These are phyloP conservation scores for Terrapene triunguis DNA, from an alignment of 2,113 vertebrate genomes.

Conservation along the genomic window DNA sequence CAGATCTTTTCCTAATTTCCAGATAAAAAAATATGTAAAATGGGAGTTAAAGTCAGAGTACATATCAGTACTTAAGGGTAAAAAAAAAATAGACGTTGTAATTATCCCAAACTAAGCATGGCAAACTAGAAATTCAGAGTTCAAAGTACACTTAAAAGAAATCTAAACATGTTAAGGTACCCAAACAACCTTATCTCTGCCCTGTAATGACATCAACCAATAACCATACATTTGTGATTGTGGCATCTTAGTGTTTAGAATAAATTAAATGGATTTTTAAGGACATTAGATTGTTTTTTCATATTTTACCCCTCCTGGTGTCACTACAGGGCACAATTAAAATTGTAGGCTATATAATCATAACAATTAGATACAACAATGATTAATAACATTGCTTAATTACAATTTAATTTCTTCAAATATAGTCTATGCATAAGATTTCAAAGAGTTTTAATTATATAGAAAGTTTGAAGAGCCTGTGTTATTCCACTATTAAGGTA, in stretches of 20 bases:
- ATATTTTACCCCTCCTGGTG: neutral
- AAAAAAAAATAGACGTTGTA: neutral
- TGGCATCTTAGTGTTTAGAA: neutral
- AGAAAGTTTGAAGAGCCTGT: neutral
- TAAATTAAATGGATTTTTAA: neutral
- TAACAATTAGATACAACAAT: neutral
- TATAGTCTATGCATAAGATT: neutral
- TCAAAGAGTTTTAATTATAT: neutral
- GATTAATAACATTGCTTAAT: neutral
- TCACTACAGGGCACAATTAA: neutral
- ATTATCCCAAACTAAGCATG: neutral
- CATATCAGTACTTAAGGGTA: neutral
- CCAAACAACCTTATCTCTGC: neutral
- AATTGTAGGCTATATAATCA: neutral
- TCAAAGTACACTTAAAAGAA: constrained; percentile 6
- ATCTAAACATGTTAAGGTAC: neutral
- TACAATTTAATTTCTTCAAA: neutral
- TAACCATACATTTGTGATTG: neutral
- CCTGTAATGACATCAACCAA: neutral
- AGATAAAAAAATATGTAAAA: neutral
- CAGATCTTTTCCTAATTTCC: neutral
- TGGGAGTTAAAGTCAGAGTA: neutral
- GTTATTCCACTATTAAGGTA: constrained; percentile 4
- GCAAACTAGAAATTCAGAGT: neutral
- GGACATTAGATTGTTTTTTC: neutral